Conservation (phyloP, 2,888 invertebrate species). For the Thera obeliscata region DNA sequence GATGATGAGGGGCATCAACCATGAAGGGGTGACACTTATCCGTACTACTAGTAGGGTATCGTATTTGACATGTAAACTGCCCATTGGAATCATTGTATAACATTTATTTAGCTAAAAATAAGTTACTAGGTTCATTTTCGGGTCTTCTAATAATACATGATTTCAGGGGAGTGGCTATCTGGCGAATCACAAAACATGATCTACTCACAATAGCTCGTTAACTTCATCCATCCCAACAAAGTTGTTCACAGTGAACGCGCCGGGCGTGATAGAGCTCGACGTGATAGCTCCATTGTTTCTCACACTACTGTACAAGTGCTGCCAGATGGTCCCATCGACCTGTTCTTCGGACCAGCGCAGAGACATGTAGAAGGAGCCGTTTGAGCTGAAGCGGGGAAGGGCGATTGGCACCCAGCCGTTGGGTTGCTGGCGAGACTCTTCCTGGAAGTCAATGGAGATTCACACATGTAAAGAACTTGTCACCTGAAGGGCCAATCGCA, state of each 20-base stretch:
- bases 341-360: constrained; percentile 70
- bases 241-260: constrained; percentile 85
- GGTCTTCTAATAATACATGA: constrained; percentile 83
- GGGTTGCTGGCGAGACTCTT: constrained; percentile 80
- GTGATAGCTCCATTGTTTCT: constrained; percentile 59
- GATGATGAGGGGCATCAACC: no score
- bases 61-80: no score
- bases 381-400: constrained; percentile 81
- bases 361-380: constrained; percentile 73
- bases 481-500: no score
- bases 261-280: constrained; percentile 78
- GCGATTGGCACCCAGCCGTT: constrained; percentile 89
- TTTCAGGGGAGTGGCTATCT: constrained; percentile 75
- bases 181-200: constrained; percentile 65
- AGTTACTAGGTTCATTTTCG: constrained; percentile 79
- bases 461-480: no score
- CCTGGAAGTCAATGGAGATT: constrained; percentile 53
- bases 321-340: constrained; percentile 79
- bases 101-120: constrained; percentile 84
- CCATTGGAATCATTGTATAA: constrained; percentile 76
- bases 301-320: constrained; percentile 70
- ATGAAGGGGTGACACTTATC: no score
- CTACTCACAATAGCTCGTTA: constrained; percentile 67
- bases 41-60: no score
- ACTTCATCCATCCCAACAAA: constrained; percentile 82